Base-by-base conservation (phyloP, 2,113 vertebrate species). In the Connochaetes taurinus region DNA sequence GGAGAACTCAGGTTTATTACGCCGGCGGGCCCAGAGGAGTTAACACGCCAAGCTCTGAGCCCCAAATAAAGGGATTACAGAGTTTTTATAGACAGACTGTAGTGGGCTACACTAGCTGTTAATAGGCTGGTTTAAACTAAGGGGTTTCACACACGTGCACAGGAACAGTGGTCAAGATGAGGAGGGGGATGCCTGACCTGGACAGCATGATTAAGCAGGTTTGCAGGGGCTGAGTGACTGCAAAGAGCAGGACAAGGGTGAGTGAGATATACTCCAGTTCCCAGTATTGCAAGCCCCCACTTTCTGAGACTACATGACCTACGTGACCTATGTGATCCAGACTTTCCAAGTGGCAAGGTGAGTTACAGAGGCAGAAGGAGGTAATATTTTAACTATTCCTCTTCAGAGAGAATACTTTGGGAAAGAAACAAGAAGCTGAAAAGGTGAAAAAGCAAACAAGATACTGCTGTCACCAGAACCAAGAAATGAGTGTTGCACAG, bases 71-170 rank as follows among this genome's bases (percentile, higher is more conserved):
- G 62, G 62, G 62, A 67, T 67, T 67, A 67, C 33, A 67, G 62
- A n/a, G 33, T 67, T 67, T n/a, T 67, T 67, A 67, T n/a, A 67
- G 62, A 19, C 3, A 67, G 62, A n/a, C 33, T n/a, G 33, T 67
- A n/a, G 62, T n/a, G 62, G 62, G 62, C 62, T n/a, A 67, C 16
- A 67, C 62, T 67, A 67, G 62, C 16, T 67, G 33, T 67, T n/a
- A 67, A 67, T 17, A 67, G 33, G 33, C 62, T 67, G 33, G 33
- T 67, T 67, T 67, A 67, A 67, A 67, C 33, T 67, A 67, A 67
- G 33, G 62, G 62, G 62, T 67, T 67, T 67, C 7, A 0, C 7
- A 9, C 2, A 0, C 1, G 0, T 7, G 16, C 1, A 0, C 2
- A 33, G 33, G 31, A 67, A 67, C 33, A 67, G 33, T 67, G 62